Evolutionary conservation across 2,113 vertebrate genomes (phyloP).

Genomic region (Thryonomys swinderianus): DNA sequence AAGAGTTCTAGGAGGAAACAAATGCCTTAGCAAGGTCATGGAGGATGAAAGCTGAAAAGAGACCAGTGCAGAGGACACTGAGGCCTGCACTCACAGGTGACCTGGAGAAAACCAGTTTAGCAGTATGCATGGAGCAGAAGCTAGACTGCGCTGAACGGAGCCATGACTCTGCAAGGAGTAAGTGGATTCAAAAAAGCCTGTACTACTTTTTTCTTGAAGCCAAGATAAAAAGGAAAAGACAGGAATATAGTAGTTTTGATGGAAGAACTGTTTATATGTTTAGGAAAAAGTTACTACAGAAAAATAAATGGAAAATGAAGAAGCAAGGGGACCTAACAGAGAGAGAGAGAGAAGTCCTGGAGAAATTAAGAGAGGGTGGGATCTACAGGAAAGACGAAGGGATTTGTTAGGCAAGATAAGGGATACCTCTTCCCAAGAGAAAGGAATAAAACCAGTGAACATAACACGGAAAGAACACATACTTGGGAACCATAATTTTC

Average conservation of each 20-base stretch:
- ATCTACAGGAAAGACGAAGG: conserved; percentile 10
- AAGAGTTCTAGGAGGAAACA: background rate
- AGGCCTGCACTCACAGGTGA: background rate
- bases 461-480: background rate
- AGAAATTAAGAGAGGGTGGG: background rate
- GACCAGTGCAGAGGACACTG: background rate
- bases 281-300: background rate
- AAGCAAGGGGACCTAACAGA: background rate
- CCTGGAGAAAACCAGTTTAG: background rate
- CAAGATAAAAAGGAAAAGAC: conserved; percentile 31
- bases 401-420: conserved; percentile 9
- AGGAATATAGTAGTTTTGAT: background rate
- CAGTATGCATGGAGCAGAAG: background rate
- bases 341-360: background rate
- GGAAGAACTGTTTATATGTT: conserved; percentile 41
- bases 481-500: background rate
- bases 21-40: background rate
- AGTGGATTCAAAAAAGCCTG: conserved; percentile 11
- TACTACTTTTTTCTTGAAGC: conserved; percentile 39
- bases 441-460: background rate
- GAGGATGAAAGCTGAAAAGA: background rate
- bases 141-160: background rate
- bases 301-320: background rate
- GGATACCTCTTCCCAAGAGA: background rate
- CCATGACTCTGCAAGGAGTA: background rate